Base-by-base conservation (phyloP, 2,888 invertebrate genomes). In the Creontiades dilutus region DNA sequence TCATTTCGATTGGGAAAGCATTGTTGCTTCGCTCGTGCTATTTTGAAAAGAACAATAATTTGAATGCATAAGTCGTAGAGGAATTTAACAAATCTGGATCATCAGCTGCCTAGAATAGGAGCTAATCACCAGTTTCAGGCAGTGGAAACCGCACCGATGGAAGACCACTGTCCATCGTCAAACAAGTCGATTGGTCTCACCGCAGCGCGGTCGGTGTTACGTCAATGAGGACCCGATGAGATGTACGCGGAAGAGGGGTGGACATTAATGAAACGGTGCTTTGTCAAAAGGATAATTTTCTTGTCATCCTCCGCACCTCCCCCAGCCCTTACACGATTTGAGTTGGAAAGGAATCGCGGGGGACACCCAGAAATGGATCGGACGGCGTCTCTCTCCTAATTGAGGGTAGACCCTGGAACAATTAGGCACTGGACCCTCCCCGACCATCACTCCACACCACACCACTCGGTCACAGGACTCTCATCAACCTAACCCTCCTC, bases 211-310 rank as follows among this genome's bases (percentile, higher is more conserved):
- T n/a, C 16, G n/a, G n/a, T 27, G 68, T 23, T 23, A 68, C 23
- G 23, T 23, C n/a, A 68, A 68, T 68, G 12, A 68, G 19, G 61
- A 9, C 19, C n/a, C 9, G n/a, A n/a, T n/a, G n/a, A n/a, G 23
- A 7, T 27, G 23, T 23, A 68, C 5, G 68, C 19, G 68, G 68
- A 68, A 19, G 23, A 12, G 23, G 11, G 68, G 23, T 0, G 23
- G 23, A 68, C 61, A 61, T 57, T 85, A 85, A 85, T 85, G 57
- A 57, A 85, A 85, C 28, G 55, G 37, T 37, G 61, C 84, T 84
- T 84, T 84, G 85, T 85, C 85, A 85, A 37, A 82, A 85, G 85
- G 85, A 85, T 61, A 85, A 85, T 85, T 85, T 85, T 61, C 85
- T 55, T 61, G 61, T 85, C 85, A 57, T 85, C 85, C 57, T 61